phyloP scores from a whole-genome alignment of 2,888 invertebrate species.

The Apeira syringaria region DNA sequence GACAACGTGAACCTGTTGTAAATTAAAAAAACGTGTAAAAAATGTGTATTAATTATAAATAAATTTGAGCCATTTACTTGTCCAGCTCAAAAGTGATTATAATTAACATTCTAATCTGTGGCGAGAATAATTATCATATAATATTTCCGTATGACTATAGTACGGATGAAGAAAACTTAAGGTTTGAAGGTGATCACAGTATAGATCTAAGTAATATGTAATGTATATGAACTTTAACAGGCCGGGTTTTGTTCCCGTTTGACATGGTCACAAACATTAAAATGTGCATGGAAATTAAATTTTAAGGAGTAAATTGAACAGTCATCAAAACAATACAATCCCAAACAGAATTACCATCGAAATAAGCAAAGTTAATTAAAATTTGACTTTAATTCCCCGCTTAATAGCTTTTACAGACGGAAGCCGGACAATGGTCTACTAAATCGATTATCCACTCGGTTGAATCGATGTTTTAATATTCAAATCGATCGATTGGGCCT shows the following conservation, averaged over 20 bases:
- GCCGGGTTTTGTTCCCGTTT: background rate
- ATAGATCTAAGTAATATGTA: no score
- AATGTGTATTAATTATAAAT: no score
- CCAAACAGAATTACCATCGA: constrained; percentile 22
- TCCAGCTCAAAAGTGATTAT: no score
- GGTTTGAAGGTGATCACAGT: no score
- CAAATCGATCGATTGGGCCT: constrained; percentile 44
- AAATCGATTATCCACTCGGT: constrained; percentile 53
- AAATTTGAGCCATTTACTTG: no score
- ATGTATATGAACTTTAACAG: no score
- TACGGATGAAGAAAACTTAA: no score
- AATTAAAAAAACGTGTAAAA: no score
- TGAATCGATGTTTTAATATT: constrained; percentile 57
- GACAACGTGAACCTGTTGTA: no score
- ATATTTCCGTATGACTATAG: no score
- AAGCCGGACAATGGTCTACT: constrained; percentile 53
- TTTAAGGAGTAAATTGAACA: constrained; percentile 6
- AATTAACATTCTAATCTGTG: no score
- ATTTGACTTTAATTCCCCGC: constrained; percentile 28
- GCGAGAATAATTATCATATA: no score
- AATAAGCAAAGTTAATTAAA: constrained; percentile 33
- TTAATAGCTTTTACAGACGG: constrained; percentile 40
- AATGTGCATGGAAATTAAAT: constrained; percentile 13
- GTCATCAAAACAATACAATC: constrained; percentile 19
- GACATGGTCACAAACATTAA: constrained; percentile 10